Conservation (phyloP, 2,797 vertebrate genomes). For the Rousettus madagascariensis region DNA sequence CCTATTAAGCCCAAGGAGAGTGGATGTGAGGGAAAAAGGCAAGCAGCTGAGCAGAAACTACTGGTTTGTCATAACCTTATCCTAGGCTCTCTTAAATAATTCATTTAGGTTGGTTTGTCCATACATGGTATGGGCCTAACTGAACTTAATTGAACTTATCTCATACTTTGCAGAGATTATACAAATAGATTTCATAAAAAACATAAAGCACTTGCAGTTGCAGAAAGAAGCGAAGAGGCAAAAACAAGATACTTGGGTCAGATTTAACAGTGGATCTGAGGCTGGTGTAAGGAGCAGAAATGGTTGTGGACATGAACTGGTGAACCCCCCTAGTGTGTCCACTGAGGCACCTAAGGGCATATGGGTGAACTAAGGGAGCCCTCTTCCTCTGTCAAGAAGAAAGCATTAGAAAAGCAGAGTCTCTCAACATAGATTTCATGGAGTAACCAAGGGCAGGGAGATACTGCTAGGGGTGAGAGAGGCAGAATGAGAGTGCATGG, state of each 20-base stretch:
- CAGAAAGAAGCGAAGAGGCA: neutral
- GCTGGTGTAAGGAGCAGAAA: neutral
- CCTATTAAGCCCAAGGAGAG: constrained; percentile 54
- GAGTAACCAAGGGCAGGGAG: neutral
- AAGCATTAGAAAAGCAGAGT: neutral
- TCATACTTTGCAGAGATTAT: neutral
- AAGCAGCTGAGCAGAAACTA: neutral
- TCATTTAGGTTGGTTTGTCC: constrained; percentile 33
- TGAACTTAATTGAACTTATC: neutral
- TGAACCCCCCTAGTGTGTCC: neutral
- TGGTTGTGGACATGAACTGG: neutral
- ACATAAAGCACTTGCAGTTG: neutral
- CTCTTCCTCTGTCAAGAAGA: neutral
- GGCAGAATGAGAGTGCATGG: neutral
- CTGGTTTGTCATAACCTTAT: neutral
- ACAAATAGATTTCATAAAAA: neutral
- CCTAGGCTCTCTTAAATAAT: neutral
- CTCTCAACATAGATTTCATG: neutral
- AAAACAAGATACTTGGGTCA: neutral
- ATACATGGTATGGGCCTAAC: constrained; percentile 41
- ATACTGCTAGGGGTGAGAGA: neutral
- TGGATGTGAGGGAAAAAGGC: neutral
- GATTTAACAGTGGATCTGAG: neutral
- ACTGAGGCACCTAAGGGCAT: neutral
- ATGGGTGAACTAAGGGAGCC: neutral